Conservation (phyloP, 92 coral and sea anemone species). For the Desmophyllum pertusum region DNA sequence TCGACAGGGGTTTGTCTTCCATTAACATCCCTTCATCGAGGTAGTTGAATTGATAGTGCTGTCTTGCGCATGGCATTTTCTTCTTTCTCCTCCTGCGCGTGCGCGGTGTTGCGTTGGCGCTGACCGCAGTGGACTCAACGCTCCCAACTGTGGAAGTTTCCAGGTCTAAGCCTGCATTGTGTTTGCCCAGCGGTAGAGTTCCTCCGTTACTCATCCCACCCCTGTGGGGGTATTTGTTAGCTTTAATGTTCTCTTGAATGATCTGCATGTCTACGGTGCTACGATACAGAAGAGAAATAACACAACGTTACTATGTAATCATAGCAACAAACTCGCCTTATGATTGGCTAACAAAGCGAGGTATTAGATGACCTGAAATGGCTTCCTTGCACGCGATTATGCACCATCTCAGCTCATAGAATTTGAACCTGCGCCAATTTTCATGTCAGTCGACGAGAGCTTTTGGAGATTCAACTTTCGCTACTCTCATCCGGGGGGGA, state of each 20-base stretch:
- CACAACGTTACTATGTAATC: neutral
- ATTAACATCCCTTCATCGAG: slow-evolving; percentile 87
- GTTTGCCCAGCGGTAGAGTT: slow-evolving; percentile 13
- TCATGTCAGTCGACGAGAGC: no score
- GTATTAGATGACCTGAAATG: neutral
- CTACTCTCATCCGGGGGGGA: no score
- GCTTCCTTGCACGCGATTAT: neutral
- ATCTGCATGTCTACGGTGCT: slow-evolving; percentile 22
- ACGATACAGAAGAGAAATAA: neutral
- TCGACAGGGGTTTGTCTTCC: slow-evolving; percentile 88
- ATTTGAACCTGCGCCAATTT: neutral
- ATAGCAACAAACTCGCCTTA: neutral
- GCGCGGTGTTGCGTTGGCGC: slow-evolving; percentile 31
- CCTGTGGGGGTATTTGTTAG: slow-evolving; percentile 16
- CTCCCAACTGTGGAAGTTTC: slow-evolving; percentile 36
- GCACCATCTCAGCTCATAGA: no score
- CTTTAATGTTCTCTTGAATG: slow-evolving; percentile 18
- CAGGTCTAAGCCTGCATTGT: slow-evolving; percentile 8
- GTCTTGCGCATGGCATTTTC: slow-evolving; percentile 89
- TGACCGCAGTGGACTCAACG: slow-evolving; percentile 34
- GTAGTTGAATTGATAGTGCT: slow-evolving; percentile 83
- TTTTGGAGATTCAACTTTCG: no score
- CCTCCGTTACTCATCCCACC: slow-evolving; percentile 22
- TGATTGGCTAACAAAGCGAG: neutral
- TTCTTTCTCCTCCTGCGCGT: slow-evolving; percentile 79